Evolutionary conservation across 2,113 vertebrate genomes (phyloP).

Genomic region (Dasypus novemcinctus): DNA sequence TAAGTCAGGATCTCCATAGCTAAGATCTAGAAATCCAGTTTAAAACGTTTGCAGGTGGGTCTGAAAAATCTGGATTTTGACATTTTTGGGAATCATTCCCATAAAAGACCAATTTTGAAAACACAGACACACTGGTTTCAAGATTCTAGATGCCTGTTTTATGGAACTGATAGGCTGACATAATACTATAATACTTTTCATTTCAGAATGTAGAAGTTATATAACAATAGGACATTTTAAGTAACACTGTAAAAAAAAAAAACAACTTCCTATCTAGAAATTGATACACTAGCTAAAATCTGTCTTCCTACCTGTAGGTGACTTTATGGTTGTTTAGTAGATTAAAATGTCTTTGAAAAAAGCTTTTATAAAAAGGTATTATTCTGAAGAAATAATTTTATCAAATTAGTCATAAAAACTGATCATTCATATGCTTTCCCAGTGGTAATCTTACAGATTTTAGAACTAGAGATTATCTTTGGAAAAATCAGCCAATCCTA

Average conservation of each 20-base stretch:
- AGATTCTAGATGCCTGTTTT: slow-evolving; percentile 41
- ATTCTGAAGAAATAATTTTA: not conserved
- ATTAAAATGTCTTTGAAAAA: slow-evolving; percentile 19
- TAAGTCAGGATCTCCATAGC: not conserved
- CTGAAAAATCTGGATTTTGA: not conserved
- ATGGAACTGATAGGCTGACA: not conserved
- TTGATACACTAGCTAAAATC: slow-evolving; percentile 31
- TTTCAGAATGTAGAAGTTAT: slow-evolving; percentile 28
- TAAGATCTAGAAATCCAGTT: not conserved
- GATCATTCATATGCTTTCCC: not conserved
- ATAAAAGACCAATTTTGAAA: not conserved
- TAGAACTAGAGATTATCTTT: not conserved
- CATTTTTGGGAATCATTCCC: not conserved
- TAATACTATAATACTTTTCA: not conserved
- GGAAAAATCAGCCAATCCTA: not conserved
- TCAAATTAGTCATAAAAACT: not conserved
- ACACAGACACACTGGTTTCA: not conserved
- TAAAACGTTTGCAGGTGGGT: not conserved
- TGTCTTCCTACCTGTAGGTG: slow-evolving; percentile 18
- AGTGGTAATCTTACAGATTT: slow-evolving; percentile 4
- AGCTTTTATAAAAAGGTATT: not conserved
- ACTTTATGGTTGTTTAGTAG: not conserved
- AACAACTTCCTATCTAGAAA: slow-evolving; percentile 7
- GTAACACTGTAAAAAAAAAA: slow-evolving; percentile 3
- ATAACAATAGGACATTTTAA: slow-evolving; percentile 9